Evolutionary conservation across 2,888 invertebrate species (phyloP).

Genomic region (Siphonodentalium dalli): DNA sequence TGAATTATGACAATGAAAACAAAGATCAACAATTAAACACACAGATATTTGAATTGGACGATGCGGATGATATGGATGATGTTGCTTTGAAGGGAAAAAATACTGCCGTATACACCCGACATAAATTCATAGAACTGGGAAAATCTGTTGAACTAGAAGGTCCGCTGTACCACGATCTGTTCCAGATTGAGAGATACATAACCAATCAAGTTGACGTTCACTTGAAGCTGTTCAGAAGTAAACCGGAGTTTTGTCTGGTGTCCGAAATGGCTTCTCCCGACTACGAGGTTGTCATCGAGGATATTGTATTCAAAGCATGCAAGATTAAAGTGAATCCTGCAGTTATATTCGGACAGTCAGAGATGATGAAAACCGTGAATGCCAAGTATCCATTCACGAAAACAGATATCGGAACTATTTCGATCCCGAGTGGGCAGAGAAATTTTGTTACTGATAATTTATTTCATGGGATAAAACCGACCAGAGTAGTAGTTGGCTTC

Average conservation of each 20-base stretch:
- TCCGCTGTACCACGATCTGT: slow-evolving; percentile 25
- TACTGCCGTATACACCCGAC: slow-evolving; percentile 14
- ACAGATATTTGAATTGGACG: slow-evolving; percentile 8
- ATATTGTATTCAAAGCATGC: slow-evolving; percentile 8
- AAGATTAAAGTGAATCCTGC: slow-evolving; percentile 12
- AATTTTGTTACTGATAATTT: no score
- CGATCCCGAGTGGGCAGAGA: no score
- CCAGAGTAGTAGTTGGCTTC: no score
- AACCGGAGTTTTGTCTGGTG: slow-evolving; percentile 19
- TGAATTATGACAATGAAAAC: slow-evolving; percentile 9
- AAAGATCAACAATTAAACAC: slow-evolving; percentile 15
- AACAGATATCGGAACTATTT: slow-evolving; percentile 6
- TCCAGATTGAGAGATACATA: slow-evolving; percentile 18
- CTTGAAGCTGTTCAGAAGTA: slow-evolving; percentile 24
- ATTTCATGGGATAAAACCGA: no score
- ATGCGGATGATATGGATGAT: slow-evolving; percentile 2
- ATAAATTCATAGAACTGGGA: slow-evolving; percentile 9
- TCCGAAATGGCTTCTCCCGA: slow-evolving; percentile 2
- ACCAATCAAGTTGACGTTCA: slow-evolving; percentile 29
- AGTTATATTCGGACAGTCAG: slow-evolving; percentile 8
- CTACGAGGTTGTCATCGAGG: slow-evolving; percentile 4
- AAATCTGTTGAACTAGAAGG: slow-evolving; percentile 24
- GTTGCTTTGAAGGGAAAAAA: slow-evolving; percentile 12
- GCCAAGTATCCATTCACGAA: slow-evolving; percentile 10
- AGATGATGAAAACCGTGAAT: slow-evolving; percentile 1